phyloP scores from a whole-genome alignment of 1,140 invertebrate genomes.

The Scaptomyza hsui region DNA sequence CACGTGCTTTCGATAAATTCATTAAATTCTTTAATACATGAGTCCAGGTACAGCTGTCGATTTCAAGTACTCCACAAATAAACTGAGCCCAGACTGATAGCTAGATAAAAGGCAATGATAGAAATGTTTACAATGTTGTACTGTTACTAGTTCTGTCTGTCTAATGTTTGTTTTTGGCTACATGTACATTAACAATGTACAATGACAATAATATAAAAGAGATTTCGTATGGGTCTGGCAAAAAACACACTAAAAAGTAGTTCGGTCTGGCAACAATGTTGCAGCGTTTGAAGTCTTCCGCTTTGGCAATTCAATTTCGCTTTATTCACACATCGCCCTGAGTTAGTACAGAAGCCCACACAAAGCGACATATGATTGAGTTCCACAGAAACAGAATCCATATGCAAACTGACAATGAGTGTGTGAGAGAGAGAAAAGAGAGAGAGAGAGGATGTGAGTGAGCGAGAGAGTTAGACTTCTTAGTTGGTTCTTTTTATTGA shows the following conservation, averaged over 20 bases:
- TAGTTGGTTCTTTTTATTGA: constrained; percentile 64
- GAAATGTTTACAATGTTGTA: constrained; percentile 65
- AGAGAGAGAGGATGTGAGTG: neutral
- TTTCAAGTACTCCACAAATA: constrained; percentile 75
- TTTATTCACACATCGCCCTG: constrained; percentile 51
- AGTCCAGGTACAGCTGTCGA: constrained; percentile 64
- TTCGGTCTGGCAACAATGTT: constrained; percentile 59
- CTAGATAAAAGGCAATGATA: constrained; percentile 51
- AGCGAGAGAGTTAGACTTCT: neutral
- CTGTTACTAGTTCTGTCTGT: constrained; percentile 33
- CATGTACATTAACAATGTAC: constrained; percentile 7
- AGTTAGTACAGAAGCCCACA: constrained; percentile 50
- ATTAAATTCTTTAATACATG: constrained; percentile 18
- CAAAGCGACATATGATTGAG: constrained; percentile 34
- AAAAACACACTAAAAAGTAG: constrained; percentile 11
- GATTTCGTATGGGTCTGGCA: constrained; percentile 44
- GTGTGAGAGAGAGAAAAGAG: neutral
- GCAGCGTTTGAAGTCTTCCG: constrained; percentile 70
- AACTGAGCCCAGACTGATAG: constrained; percentile 40
- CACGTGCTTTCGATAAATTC: constrained; percentile 21
- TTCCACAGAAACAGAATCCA: constrained; percentile 62
- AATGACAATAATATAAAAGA: constrained; percentile 50
- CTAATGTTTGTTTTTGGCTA: constrained; percentile 44
- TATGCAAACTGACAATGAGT: constrained; percentile 22
- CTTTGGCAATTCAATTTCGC: constrained; percentile 62